Percentiles rank a stretch among this genome's conserved stretches.
Evolutionary conservation across 2,797 vertebrate species (phyloP).

Genomic region (Peromyscus nudipes): DNA sequence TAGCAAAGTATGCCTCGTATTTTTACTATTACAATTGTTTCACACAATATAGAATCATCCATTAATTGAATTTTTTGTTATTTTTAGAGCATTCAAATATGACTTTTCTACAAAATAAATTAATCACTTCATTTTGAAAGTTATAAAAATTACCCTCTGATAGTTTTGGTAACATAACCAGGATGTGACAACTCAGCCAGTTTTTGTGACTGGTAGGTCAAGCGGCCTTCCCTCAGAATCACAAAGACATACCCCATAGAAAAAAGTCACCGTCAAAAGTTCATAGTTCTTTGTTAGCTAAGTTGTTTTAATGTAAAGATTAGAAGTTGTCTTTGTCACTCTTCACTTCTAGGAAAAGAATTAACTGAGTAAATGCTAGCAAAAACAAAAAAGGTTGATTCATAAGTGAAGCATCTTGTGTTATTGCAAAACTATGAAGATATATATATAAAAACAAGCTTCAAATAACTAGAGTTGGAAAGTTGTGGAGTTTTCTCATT

Average conservation of each 20-base stretch:
- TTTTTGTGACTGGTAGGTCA: not conserved
- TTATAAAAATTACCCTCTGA: not conserved
- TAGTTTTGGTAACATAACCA: not conserved
- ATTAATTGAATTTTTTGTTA: slow-evolving; percentile 42
- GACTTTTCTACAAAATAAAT: not conserved
- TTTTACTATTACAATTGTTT: not conserved
- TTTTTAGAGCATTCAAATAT: not conserved
- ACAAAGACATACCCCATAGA: not conserved
- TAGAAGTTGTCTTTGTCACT: not conserved
- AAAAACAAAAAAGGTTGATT: not conserved
- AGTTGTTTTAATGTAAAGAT: not conserved
- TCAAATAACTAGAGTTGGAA: not conserved
- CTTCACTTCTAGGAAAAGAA: not conserved
- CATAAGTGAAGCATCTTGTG: slow-evolving; percentile 9
- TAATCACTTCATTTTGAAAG: slow-evolving; percentile 8
- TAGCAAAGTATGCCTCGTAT: not conserved
- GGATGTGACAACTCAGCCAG: not conserved
- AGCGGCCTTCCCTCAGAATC: not conserved
- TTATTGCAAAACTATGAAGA: slow-evolving; percentile 14
- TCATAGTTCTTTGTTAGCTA: not conserved
- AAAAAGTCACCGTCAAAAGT: slow-evolving; percentile 19
- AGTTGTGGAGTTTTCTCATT: not conserved
- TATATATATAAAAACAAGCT: not conserved
- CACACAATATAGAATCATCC: not conserved
- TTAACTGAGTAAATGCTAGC: not conserved